Percentiles rank a stretch among this genome's conserved stretches.
phyloP scores from a whole-genome alignment of 2,113 vertebrate genomes.

The Ameiurus melas region DNA sequence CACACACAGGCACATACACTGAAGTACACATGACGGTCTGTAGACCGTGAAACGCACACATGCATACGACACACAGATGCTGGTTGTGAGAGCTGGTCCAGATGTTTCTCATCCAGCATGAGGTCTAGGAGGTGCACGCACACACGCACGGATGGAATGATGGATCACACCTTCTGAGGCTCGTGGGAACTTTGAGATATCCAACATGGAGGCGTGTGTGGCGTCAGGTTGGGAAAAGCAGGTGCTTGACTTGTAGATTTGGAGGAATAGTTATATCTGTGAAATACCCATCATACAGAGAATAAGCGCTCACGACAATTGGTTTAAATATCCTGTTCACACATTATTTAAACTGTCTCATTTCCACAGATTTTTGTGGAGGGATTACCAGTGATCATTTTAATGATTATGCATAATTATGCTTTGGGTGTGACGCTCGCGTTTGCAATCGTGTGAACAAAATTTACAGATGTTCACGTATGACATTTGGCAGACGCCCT shows the following conservation, averaged over 20 bases:
- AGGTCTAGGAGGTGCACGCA: background rate
- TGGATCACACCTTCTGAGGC: background rate
- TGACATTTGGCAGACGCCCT: no score
- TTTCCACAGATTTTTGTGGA: background rate
- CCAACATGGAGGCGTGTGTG: background rate
- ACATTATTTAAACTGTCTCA: background rate
- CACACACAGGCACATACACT: background rate
- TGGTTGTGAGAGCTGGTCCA: background rate
- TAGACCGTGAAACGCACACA: background rate
- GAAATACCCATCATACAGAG: no score
- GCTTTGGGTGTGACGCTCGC: background rate
- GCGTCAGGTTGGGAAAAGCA: background rate
- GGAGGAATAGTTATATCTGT: background rate
- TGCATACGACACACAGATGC: background rate
- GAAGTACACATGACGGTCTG: background rate
- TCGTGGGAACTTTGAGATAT: background rate
- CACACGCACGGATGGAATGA: background rate
- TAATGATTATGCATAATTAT: background rate
- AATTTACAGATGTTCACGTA: background rate
- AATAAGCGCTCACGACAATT: no score
- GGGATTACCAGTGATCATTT: background rate
- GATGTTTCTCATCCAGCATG: background rate
- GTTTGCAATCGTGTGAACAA: background rate
- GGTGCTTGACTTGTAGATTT: background rate
- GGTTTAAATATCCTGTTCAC: background rate